Percentiles rank a stretch among this genome's conserved stretches.
Conservation (phyloP, 2,888 invertebrate species). For the Apomyelois bistriatella region DNA sequence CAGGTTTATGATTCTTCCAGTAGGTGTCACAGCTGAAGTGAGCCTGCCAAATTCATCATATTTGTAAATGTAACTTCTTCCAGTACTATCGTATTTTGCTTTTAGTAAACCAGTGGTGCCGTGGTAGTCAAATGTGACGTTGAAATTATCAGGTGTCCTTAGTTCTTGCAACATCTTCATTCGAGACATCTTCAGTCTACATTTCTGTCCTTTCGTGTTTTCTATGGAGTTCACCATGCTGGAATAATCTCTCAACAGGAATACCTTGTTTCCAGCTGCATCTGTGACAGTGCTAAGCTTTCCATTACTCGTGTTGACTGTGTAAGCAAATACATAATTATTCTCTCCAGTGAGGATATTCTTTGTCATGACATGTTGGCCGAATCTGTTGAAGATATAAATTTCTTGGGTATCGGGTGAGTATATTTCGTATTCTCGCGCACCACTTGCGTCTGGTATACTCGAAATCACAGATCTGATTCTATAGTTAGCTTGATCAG, state of each 20-base stretch:
- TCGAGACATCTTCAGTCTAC: constrained; percentile 93
- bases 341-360: constrained; percentile 97
- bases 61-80: constrained; percentile 94
- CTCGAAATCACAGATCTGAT: constrained; percentile 93
- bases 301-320: constrained; percentile 97
- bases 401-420: constrained; percentile 97
- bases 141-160: constrained; percentile 95
- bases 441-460: constrained; percentile 90
- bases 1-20: constrained; percentile 94
- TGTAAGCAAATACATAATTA: constrained; percentile 96
- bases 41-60: constrained; percentile 97
- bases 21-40: constrained; percentile 95
- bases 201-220: constrained; percentile 95
- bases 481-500: constrained; percentile 95
- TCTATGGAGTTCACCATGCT: constrained; percentile 96
- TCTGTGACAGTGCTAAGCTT: constrained; percentile 96
- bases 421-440: constrained; percentile 95
- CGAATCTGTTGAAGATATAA: constrained; percentile 95
- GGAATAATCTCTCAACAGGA: constrained; percentile 89
- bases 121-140: constrained; percentile 96
- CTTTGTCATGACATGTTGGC: constrained; percentile 95
- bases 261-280: constrained; percentile 94
- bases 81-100: constrained; percentile 93
- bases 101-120: constrained; percentile 93
- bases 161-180: constrained; percentile 95